These are phyloP conservation scores for Panopea generosa DNA, from an alignment of 2,888 invertebrate genomes.

Conservation along the genomic window DNA sequence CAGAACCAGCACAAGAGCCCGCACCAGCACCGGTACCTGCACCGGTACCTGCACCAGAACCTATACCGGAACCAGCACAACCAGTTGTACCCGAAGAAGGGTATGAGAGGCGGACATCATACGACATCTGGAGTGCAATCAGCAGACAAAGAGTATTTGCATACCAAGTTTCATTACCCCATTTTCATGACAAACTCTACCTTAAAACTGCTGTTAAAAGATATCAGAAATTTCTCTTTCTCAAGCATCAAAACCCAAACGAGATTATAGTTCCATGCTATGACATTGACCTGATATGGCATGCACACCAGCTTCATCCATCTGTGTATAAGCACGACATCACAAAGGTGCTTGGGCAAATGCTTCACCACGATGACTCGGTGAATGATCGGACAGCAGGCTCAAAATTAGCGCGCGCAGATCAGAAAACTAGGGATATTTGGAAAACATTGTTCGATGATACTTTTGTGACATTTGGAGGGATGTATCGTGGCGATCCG, in stretches of 20 bases:
- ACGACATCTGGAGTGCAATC: conserved; percentile 85
- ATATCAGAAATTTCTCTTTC: conserved; percentile 85
- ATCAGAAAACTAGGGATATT: conserved; percentile 84
- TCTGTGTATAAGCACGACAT: conserved; percentile 81
- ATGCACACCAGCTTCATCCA: conserved; percentile 86
- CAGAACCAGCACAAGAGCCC: conserved; percentile 9
- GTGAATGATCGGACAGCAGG: conserved; percentile 85
- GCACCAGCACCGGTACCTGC: conserved; percentile 30
- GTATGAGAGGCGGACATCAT: conserved; percentile 74
- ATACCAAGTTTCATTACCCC: conserved; percentile 86
- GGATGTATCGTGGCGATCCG: conserved; percentile 86
- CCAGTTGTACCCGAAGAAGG: conserved; percentile 52
- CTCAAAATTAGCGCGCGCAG: conserved; percentile 85
- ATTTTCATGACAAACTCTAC: conserved; percentile 85
- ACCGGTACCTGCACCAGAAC: conserved; percentile 34
- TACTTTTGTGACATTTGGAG: conserved; percentile 84
- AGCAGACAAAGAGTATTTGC: conserved; percentile 85
- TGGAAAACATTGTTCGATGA: conserved; percentile 86
- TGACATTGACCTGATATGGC: conserved; percentile 86
- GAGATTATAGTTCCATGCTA: conserved; percentile 86
- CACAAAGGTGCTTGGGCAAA: conserved; percentile 76
- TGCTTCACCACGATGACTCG: conserved; percentile 86
- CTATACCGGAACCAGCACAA: conserved; percentile 29
- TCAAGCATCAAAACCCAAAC: conserved; percentile 85
- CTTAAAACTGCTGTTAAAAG: conserved; percentile 84